These are phyloP conservation scores for Dicentrarchus labrax DNA, from an alignment of 2,113 vertebrate species.

Conservation along the genomic window DNA sequence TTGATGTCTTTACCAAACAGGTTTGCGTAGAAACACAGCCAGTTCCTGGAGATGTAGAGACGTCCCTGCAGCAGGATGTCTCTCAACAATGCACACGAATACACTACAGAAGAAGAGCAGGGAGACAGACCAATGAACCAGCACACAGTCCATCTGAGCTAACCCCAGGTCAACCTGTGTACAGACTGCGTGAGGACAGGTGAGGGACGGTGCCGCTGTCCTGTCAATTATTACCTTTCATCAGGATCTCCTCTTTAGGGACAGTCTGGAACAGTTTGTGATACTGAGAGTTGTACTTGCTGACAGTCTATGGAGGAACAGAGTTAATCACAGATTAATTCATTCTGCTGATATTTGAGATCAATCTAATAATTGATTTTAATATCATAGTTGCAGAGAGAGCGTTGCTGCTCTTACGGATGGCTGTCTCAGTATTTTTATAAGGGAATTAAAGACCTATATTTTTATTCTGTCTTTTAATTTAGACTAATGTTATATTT, in stretches of 20 bases:
- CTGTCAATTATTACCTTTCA: conserved; percentile 87
- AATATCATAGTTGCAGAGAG: neutral
- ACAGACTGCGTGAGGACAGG: no score
- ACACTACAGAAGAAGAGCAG: conserved; percentile 80
- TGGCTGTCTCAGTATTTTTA: no score
- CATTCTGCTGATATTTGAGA: neutral
- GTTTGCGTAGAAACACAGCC: conserved; percentile 94
- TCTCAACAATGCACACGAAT: conserved; percentile 91
- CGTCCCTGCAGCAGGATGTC: conserved; percentile 93
- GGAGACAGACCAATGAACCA: no score
- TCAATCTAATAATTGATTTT: neutral
- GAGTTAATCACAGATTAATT: neutral
- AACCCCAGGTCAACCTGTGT: no score
- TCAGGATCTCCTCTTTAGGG: conserved; percentile 89
- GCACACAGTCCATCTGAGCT: no score
- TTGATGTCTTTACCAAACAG: conserved; percentile 95
- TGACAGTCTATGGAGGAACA: conserved; percentile 83
- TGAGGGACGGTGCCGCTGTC: no score
- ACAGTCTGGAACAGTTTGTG: conserved; percentile 94
- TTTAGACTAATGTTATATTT: no score
- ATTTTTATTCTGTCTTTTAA: no score
- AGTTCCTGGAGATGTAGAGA: conserved; percentile 94
- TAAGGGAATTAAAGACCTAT: no score
- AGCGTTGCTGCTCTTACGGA: no score
- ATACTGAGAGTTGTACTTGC: conserved; percentile 94